These are phyloP conservation scores for Bursaphelenchus mucronatus DNA, from an alignment of 1,140 invertebrate genomes.

Conservation along the genomic window DNA sequence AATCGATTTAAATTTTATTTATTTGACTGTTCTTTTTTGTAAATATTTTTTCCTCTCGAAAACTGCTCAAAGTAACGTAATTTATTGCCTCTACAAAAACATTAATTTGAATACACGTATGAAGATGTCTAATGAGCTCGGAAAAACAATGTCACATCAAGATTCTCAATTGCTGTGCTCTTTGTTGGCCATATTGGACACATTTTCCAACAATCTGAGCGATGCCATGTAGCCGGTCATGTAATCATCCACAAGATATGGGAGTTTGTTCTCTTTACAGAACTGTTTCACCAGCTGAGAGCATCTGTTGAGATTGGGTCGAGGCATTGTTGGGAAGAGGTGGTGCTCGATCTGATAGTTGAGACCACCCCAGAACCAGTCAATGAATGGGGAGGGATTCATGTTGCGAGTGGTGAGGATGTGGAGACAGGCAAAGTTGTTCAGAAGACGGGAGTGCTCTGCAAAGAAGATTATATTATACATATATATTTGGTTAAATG, in stretches of 20 bases:
- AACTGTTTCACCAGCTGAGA: constrained; percentile 47
- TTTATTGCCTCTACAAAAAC: no score
- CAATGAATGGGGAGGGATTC: constrained; percentile 53
- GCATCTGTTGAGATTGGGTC: constrained; percentile 49
- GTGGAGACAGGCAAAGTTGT: constrained; percentile 61
- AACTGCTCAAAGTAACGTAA: no score
- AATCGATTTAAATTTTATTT: no score
- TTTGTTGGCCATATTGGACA: constrained; percentile 37
- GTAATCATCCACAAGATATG: constrained; percentile 56
- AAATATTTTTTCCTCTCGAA: no score
- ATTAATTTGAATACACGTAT: no score
- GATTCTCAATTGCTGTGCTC: neutral
- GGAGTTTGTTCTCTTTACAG: constrained; percentile 50
- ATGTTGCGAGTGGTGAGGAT: constrained; percentile 61
- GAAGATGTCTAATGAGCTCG: no score
- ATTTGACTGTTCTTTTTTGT: no score
- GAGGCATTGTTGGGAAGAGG: constrained; percentile 60
- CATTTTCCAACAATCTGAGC: constrained; percentile 44
- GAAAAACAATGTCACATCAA: no score
- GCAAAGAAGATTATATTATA: constrained; percentile 23
- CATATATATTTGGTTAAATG: no score
- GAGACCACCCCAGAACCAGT: constrained; percentile 61
- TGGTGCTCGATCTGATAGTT: constrained; percentile 60
- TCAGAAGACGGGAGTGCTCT: constrained; percentile 52
- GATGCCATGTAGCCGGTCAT: constrained; percentile 46